Evolutionary conservation across 2,797 vertebrate species (phyloP), one percentile per base, ranked within the genome.

Genomic region (Sternotherus odoratus): DNA sequence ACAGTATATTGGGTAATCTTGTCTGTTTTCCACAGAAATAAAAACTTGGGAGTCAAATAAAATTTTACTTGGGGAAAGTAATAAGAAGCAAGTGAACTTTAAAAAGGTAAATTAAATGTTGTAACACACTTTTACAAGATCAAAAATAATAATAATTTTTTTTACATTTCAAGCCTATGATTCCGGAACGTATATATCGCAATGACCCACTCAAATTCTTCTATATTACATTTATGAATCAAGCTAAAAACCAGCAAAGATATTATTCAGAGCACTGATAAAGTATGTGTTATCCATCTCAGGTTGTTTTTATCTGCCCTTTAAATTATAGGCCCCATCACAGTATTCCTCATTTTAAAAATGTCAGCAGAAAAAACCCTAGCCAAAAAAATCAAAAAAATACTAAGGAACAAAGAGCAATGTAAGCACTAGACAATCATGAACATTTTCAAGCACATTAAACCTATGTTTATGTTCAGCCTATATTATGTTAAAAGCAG

Each of bases 361-460:
- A 77, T 92, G 96, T 95, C 28, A 95, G 78, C 43, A 92, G 88
- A 63, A 90, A 63, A 94, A 69, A 92, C 75, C 60, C 48, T 48
- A 93, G 72, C 85, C 87, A 94, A 85, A 26, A 90, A 85, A 81
- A n/a, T 82, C 7, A 74, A 92, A 85, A 57, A 96, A 93, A 94
- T 60, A 51, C 82, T 30, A 83, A 85, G 53, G 50, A 63, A 97
- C 88, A 96, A 95, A 97, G 21, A 95, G 72, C 72, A 96, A 96
- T 77, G 95, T 51, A 90, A 82, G 75, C 88, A 60, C 43, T 1
- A 97, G 28, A 90, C 54, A 92, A 97, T 89, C 91, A 95, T 60
- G 66, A 79, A 94, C 87, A 92, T 95, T 96, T 96, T 95, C 96
- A 96, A 93, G 87, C 75, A 85, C 89, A 96, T 85, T 91, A 94